phyloP scores from a whole-genome alignment of 2,797 vertebrate species.

The Platalea minor region DNA sequence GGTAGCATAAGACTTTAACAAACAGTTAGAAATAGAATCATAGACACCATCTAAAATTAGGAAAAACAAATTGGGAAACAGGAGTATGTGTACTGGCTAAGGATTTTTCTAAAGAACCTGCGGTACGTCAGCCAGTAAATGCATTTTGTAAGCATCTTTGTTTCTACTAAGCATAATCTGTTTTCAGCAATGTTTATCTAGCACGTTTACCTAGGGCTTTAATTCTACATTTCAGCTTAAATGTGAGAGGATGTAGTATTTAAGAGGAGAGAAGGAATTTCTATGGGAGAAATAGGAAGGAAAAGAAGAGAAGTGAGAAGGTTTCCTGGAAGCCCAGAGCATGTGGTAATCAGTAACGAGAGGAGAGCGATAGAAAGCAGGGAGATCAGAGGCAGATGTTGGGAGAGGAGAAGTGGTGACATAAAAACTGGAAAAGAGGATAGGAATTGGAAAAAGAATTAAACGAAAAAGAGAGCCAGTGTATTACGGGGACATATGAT shows the following conservation, averaged over 20 bases:
- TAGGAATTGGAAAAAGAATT: background rate
- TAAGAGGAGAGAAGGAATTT: background rate
- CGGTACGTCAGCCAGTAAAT: background rate
- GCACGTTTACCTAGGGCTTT: background rate
- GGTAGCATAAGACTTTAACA: slow-evolving; percentile 24
- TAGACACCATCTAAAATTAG: slow-evolving; percentile 41
- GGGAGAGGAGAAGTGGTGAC: background rate
- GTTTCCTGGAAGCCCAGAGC: background rate
- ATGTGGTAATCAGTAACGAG: background rate
- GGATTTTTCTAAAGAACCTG: background rate
- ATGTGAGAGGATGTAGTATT: background rate
- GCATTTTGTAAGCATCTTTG: slow-evolving; percentile 5
- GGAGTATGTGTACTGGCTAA: background rate
- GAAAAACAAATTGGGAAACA: slow-evolving; percentile 6
- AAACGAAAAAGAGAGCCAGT: background rate
- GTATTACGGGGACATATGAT: background rate
- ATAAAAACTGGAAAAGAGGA: background rate
- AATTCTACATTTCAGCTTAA: background rate
- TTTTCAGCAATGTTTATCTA: background rate
- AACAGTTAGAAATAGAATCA: slow-evolving; percentile 38
- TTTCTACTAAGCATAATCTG: background rate
- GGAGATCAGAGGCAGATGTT: background rate
- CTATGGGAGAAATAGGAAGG: background rate
- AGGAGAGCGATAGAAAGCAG: background rate
- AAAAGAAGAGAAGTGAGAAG: background rate